Conservation (phyloP, 2,797 vertebrate genomes). For the Parauchenoglanis punctatus region DNA sequence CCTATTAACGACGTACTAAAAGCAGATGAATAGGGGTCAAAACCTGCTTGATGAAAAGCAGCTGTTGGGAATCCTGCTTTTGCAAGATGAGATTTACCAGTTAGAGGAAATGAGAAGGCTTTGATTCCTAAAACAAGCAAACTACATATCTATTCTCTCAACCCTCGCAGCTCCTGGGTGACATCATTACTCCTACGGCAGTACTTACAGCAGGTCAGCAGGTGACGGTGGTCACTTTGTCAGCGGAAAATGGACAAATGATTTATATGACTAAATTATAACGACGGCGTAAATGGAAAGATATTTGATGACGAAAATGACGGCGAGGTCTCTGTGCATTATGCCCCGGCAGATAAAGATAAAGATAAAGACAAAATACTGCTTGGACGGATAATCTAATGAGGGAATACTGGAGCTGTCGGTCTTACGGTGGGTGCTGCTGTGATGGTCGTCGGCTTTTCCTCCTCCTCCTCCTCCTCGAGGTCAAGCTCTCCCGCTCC, state of each 20-base stretch:
- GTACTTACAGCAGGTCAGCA: too few species aligned
- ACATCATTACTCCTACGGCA: too few species aligned
- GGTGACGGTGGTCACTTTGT: too few species aligned
- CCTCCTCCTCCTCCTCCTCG: slow-evolving; percentile 66
- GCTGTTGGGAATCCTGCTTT: not conserved
- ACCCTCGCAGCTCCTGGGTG: too few species aligned
- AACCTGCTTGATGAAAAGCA: not conserved
- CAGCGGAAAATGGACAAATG: too few species aligned
- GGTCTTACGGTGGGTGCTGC: slow-evolving; percentile 83
- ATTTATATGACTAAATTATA: too few species aligned
- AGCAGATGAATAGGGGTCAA: not conserved
- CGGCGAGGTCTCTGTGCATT: too few species aligned
- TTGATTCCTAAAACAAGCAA: not conserved
- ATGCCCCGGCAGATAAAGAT: too few species aligned
- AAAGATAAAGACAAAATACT: too few species aligned
- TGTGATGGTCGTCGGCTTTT: slow-evolving; percentile 60
- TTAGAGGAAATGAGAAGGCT: not conserved
- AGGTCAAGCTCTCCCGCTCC: slow-evolving; percentile 71
- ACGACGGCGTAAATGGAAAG: too few species aligned
- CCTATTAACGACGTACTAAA: not conserved
- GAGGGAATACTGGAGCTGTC: not conserved
- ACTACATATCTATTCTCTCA: not conserved
- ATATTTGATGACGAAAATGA: too few species aligned
- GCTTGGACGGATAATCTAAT: not conserved
- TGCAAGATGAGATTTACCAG: not conserved